Evolutionary conservation across 2,113 vertebrate genomes (phyloP).

Genomic region (Mobula hypostoma): DNA sequence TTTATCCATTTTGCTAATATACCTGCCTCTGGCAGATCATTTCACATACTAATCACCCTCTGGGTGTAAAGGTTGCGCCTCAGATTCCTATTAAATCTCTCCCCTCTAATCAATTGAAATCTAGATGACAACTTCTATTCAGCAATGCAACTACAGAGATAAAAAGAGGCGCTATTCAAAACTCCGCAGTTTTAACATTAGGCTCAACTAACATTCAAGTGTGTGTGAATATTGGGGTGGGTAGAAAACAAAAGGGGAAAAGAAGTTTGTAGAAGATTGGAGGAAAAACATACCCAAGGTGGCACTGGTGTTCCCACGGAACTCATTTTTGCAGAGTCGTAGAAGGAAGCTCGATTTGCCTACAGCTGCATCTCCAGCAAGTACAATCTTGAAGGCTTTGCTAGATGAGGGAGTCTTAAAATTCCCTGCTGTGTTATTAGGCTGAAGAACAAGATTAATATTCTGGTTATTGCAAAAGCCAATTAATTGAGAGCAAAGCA

Average conservation of each 20-base stretch:
- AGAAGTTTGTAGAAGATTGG: not conserved
- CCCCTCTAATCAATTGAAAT: too few species aligned
- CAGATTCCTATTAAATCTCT: too few species aligned
- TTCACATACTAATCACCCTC: too few species aligned
- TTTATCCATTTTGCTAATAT: too few species aligned
- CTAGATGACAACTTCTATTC: too few species aligned
- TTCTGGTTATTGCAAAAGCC: not conserved
- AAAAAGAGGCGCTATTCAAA: too few species aligned
- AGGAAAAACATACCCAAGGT: conserved; percentile 68
- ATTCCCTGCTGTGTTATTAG: conserved; percentile 46
- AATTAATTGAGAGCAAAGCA: not conserved
- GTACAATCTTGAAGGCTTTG: conserved; percentile 82
- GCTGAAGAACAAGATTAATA: conserved; percentile 41
- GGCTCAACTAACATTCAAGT: too few species aligned
- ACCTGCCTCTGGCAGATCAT: too few species aligned
- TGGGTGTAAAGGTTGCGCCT: too few species aligned
- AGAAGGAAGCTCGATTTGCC: conserved; percentile 94
- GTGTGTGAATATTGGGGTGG: too few species aligned
- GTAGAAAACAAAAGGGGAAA: not conserved
- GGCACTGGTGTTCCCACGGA: conserved; percentile 71
- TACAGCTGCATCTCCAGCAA: conserved; percentile 88
- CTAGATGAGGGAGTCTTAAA: conserved; percentile 62
- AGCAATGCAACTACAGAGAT: too few species aligned
- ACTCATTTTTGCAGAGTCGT: conserved; percentile 94
- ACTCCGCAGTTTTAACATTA: too few species aligned